phyloP scores from a whole-genome alignment of 2,888 invertebrate species.

The Nemotelus pantherinus region DNA sequence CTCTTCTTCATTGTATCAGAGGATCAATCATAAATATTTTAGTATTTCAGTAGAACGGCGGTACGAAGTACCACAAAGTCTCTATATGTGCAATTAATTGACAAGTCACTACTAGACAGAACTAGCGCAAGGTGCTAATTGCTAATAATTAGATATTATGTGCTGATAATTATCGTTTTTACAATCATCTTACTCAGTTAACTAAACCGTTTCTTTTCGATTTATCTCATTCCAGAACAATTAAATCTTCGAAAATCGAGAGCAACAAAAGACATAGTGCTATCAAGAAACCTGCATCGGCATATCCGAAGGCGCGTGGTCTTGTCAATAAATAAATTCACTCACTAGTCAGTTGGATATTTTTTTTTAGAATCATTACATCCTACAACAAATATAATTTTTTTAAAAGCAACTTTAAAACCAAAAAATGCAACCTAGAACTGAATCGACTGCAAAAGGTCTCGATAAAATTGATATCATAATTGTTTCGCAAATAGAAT shows the following conservation, averaged over 20 bases:
- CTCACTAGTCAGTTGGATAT: background rate
- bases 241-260: conserved; percentile 58
- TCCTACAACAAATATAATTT: conserved; percentile 19
- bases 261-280: conserved; percentile 59
- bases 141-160: too few relatives aligned
- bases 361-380: background rate
- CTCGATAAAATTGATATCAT: background rate
- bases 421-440: conserved; percentile 3
- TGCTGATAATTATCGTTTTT: too few relatives aligned
- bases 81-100: too few relatives aligned
- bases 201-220: background rate
- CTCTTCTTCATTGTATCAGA: too few relatives aligned
- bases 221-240: conserved; percentile 54
- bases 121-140: too few relatives aligned
- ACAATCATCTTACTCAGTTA: too few relatives aligned
- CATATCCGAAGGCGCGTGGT: conserved; percentile 64
- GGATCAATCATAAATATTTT: too few relatives aligned
- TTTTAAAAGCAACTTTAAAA: conserved; percentile 20
- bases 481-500: conserved; percentile 22
- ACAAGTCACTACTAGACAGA: too few relatives aligned
- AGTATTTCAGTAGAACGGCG: too few relatives aligned
- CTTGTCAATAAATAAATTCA: conserved; percentile 62
- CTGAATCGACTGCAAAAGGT: background rate
- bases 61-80: too few relatives aligned
- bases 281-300: conserved; percentile 63